Conservation (phyloP, 2,888 invertebrate genomes). For the Strigamia transsilvanica region DNA sequence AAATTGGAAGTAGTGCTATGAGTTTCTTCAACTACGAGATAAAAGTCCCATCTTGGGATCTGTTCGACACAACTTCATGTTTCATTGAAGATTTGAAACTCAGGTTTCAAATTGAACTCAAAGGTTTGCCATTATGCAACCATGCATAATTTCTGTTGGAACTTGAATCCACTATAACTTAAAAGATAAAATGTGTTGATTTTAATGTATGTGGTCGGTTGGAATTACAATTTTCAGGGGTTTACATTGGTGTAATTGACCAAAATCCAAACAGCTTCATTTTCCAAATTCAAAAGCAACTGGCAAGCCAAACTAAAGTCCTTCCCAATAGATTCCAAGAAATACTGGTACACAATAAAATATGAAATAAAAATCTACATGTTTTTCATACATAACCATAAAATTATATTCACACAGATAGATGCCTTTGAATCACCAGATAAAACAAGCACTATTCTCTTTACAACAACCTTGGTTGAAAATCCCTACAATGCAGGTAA, state of each 20-base stretch:
- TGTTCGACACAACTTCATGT: neutral
- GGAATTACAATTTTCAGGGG: neutral
- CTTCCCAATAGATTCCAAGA: constrained; percentile 1
- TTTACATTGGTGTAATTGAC: neutral
- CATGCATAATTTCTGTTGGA: too few species aligned
- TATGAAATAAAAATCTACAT: neutral
- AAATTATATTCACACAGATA: neutral
- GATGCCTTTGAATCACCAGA: neutral
- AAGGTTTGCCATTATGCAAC: neutral
- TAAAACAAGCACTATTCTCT: neutral
- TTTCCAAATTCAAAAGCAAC: neutral
- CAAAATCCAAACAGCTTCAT: neutral
- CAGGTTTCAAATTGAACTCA: constrained; percentile 1
- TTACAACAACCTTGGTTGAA: constrained; percentile 14
- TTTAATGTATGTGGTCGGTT: too few species aligned
- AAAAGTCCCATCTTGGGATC: neutral
- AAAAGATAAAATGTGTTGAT: too few species aligned
- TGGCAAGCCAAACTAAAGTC: neutral
- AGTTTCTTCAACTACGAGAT: neutral
- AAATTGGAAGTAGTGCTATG: neutral
- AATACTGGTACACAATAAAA: neutral
- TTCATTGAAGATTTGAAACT: neutral
- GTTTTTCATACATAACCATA: neutral
- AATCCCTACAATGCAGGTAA: constrained; percentile 16
- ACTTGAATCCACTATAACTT: too few species aligned